Conservation (phyloP, 2,888 invertebrate genomes). For the Brachyptera risi region DNA sequence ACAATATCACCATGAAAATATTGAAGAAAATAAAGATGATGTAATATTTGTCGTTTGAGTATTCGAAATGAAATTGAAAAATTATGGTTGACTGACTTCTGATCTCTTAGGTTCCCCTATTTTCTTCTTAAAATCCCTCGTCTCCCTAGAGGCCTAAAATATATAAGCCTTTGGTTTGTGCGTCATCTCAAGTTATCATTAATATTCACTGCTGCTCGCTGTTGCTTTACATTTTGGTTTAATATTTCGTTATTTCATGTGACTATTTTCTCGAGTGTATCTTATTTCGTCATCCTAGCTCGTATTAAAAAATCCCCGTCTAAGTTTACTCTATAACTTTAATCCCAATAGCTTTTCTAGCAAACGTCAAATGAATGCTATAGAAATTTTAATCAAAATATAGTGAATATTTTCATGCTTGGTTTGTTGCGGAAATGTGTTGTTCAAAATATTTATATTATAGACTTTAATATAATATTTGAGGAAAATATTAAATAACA, state of each 20-base stretch:
- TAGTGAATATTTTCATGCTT: too few species aligned
- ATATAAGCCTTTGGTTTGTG: too few species aligned
- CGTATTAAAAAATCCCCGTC: not conserved
- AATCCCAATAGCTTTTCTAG: too few species aligned
- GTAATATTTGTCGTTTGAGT: not conserved
- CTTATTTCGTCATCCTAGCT: conserved; percentile 10
- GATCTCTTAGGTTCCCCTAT: conserved; percentile 3
- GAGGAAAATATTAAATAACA: too few species aligned
- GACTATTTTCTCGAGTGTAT: conserved; percentile 4
- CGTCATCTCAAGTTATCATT: conserved; percentile 21
- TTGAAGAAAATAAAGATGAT: not conserved
- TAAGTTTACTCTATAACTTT: too few species aligned
- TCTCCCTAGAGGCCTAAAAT: too few species aligned
- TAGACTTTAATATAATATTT: too few species aligned
- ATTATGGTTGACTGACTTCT: not conserved
- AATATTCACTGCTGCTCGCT: conserved; percentile 9
- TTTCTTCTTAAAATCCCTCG: conserved; percentile 13
- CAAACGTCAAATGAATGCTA: too few species aligned
- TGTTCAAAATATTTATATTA: too few species aligned
- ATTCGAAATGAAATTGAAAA: not conserved
- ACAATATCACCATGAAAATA: too few species aligned
- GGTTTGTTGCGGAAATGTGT: too few species aligned
- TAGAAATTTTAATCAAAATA: too few species aligned
- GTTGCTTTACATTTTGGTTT: conserved; percentile 17
- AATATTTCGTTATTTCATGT: conserved; percentile 3